Evolutionary conservation across 2,113 vertebrate species (phyloP).

Genomic region (Neogobius melanostomus): DNA sequence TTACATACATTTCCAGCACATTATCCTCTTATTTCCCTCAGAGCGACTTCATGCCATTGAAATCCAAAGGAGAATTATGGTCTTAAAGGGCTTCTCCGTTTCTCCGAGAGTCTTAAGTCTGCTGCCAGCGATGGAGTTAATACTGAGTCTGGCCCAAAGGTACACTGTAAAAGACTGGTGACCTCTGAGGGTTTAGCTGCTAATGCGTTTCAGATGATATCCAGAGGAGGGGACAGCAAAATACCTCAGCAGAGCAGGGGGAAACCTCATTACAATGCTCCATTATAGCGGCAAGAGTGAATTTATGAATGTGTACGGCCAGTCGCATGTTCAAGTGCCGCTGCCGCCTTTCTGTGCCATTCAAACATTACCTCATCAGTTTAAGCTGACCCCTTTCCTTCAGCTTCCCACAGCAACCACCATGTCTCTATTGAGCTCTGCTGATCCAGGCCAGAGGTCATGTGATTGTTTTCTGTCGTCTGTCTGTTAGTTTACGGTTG

Average conservation of each 20-base stretch:
- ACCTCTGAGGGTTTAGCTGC: constrained; percentile 18
- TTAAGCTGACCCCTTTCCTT: not conserved
- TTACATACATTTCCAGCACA: constrained; percentile 5
- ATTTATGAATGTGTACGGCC: not conserved
- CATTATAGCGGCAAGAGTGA: constrained; percentile 11
- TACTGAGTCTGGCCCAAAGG: constrained; percentile 25
- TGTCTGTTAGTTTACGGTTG: too few species aligned
- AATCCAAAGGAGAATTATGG: constrained; percentile 25
- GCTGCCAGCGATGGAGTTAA: constrained; percentile 21
- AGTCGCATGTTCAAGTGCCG: not conserved
- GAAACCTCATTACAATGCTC: constrained; percentile 13
- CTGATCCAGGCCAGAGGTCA: not conserved
- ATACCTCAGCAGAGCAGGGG: constrained; percentile 15
- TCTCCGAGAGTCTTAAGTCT: constrained; percentile 25
- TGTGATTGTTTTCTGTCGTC: too few species aligned
- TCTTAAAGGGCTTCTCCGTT: constrained; percentile 25
- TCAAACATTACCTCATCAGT: not conserved
- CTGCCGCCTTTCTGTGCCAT: not conserved
- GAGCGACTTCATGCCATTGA: constrained; percentile 3
- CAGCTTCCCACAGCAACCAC: not conserved
- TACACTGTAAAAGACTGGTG: constrained; percentile 14
- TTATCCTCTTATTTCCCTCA: constrained; percentile 13
- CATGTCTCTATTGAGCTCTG: not conserved
- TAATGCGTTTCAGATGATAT: constrained; percentile 42
- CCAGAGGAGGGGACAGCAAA: constrained; percentile 27